Conservation (phyloP, 2,888 invertebrate genomes). For the Drosophila mimetica region DNA sequence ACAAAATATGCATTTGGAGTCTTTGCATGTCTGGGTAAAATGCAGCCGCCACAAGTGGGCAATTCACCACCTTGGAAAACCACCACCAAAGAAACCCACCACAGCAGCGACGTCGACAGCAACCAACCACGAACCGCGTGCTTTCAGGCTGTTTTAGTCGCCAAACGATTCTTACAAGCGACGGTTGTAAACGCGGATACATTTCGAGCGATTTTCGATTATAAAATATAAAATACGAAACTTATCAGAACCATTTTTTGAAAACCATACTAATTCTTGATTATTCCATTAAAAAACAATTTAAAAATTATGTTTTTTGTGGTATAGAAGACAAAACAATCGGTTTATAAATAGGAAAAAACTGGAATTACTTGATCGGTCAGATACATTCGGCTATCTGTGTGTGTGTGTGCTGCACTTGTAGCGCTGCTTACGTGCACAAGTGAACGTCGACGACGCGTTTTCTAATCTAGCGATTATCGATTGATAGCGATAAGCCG, state of each 20-base stretch:
- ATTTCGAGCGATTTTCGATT: not conserved
- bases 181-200: conserved; percentile 21
- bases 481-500: conserved; percentile 68
- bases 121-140: conserved; percentile 37
- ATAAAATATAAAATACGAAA: not conserved
- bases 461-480: conserved; percentile 77
- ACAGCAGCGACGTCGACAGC: conserved; percentile 36
- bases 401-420: conserved; percentile 65
- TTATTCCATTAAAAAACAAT: not conserved
- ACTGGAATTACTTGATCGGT: conserved; percentile 76
- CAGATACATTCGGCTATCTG: conserved; percentile 23
- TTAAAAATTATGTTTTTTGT: not conserved
- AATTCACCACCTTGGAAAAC: conserved; percentile 42
- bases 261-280: not conserved
- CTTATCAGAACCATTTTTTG: not conserved
- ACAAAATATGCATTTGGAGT: conserved; percentile 1
- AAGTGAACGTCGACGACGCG: conserved; percentile 71
- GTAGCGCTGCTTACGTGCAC: conserved; percentile 77
- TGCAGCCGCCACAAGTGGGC: conserved; percentile 15
- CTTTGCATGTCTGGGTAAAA: conserved; percentile 7
- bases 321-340: conserved; percentile 1
- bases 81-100: conserved; percentile 55
- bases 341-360: conserved; percentile 17
- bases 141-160: conserved; percentile 9
- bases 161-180: conserved; percentile 5